These are phyloP conservation scores for Jordanella pulchra DNA, from an alignment of 2,797 vertebrate genomes.

Conservation along the genomic window DNA sequence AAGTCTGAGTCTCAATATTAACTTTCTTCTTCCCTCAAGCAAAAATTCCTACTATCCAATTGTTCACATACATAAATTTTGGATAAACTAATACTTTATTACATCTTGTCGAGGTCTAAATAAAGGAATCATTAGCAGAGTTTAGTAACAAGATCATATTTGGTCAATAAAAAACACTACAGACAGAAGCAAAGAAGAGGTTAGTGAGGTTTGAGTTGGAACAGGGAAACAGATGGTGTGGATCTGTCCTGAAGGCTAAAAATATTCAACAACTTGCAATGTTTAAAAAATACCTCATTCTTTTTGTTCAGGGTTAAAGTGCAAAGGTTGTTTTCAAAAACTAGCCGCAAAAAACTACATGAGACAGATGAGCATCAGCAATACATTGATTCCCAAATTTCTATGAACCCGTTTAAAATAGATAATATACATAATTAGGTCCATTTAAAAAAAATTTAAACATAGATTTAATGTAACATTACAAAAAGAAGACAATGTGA, in stretches of 20 bases:
- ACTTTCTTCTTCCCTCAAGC: neutral
- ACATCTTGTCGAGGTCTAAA: neutral
- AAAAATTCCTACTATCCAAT: slow-evolving; percentile 11
- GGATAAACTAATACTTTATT: neutral
- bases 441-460: neutral
- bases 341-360: neutral
- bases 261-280: neutral
- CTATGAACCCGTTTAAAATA: neutral
- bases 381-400: neutral
- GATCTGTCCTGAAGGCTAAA: neutral
- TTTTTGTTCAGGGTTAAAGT: neutral
- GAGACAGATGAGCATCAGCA: neutral
- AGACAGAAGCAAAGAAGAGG: neutral
- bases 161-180: neutral
- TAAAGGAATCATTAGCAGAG: neutral
- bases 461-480: neutral
- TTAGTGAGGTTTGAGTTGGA: neutral
- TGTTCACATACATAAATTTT: neutral
- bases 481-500: neutral
- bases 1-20: neutral
- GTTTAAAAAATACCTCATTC: slow-evolving; percentile 4
- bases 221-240: neutral
- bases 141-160: neutral
- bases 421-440: neutral
- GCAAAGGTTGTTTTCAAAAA: neutral